Percentiles rank a stretch among this genome's conserved stretches.
phyloP scores from a whole-genome alignment of 2,113 vertebrate species.

The Elephas maximus region DNA sequence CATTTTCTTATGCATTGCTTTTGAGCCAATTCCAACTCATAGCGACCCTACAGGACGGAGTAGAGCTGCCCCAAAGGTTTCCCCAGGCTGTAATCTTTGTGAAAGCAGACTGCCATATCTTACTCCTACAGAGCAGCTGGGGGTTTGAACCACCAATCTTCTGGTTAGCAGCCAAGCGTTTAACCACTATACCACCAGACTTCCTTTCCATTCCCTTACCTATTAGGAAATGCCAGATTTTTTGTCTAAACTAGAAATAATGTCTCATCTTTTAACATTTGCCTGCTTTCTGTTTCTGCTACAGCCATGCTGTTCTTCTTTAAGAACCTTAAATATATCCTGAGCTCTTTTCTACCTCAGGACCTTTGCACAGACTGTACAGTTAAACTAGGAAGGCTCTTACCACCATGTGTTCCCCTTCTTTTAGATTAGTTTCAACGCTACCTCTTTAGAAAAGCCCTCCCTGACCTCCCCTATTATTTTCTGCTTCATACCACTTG shows the following conservation, averaged over 20 bases:
- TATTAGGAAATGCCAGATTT: background rate
- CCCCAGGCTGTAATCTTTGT: background rate
- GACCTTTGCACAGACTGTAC: background rate
- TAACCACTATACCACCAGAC: background rate
- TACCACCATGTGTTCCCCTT: background rate
- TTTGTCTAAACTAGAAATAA: background rate
- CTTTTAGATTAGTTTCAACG: background rate
- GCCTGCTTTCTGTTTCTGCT: background rate
- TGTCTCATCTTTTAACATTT: background rate
- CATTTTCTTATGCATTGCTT: background rate
- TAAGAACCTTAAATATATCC: constrained; percentile 7
- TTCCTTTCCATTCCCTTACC: background rate
- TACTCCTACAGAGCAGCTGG: background rate
- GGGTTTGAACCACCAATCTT: background rate
- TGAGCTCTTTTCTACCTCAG: background rate
- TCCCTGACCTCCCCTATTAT: background rate
- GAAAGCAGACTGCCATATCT: background rate
- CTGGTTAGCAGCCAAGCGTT: background rate
- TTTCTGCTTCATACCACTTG: background rate
- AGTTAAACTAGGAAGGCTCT: background rate
- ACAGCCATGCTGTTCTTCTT: background rate
- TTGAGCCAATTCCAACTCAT: too few relatives aligned
- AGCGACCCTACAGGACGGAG: too few relatives aligned
- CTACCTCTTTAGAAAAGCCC: background rate
- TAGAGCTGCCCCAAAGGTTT: background rate